Conservation (phyloP, 2,888 invertebrate genomes). For the Spilosoma lubricipeda region DNA sequence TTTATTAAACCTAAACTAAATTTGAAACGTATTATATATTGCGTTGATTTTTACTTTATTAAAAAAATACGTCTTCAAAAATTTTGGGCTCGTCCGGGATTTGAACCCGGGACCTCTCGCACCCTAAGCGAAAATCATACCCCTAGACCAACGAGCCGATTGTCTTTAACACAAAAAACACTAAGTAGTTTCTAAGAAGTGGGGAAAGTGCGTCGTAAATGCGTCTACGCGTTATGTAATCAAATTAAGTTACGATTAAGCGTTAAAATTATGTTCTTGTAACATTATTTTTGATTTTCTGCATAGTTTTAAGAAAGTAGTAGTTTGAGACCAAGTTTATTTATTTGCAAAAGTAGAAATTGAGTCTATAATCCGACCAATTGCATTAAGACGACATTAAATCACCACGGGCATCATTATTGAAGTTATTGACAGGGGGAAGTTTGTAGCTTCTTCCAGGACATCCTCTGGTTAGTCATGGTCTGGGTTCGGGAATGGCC, state of each 20-base stretch:
- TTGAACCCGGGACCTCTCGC: constrained; percentile 80
- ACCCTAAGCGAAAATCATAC: constrained; percentile 62
- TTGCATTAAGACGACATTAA: too few species aligned
- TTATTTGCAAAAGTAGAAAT: too few species aligned
- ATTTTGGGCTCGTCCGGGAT: constrained; percentile 86
- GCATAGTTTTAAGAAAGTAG: background rate
- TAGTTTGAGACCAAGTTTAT: background rate
- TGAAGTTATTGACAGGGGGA: too few species aligned
- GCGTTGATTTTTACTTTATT: too few species aligned
- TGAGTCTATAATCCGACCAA: too few species aligned
- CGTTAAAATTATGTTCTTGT: background rate
- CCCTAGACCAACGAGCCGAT: constrained; percentile 63
- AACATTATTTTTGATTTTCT: background rate
- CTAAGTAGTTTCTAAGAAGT: background rate
- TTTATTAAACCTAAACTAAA: background rate
- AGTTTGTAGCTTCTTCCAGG: too few species aligned
- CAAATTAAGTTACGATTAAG: constrained; percentile 2
- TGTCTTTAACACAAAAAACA: background rate
- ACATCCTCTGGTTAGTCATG: too few species aligned
- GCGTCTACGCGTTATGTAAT: constrained; percentile 13
- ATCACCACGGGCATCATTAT: too few species aligned
- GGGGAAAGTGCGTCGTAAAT: constrained; percentile 12
- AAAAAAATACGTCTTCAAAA: background rate
- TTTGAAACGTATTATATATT: background rate
- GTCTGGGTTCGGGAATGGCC: too few species aligned